Evolutionary conservation across 37 sponge, comb jelly and placozoan genomes (phyloP), one percentile per base, ranked within the genome.

Genomic region (Halisarca cf. caerulea): DNA sequence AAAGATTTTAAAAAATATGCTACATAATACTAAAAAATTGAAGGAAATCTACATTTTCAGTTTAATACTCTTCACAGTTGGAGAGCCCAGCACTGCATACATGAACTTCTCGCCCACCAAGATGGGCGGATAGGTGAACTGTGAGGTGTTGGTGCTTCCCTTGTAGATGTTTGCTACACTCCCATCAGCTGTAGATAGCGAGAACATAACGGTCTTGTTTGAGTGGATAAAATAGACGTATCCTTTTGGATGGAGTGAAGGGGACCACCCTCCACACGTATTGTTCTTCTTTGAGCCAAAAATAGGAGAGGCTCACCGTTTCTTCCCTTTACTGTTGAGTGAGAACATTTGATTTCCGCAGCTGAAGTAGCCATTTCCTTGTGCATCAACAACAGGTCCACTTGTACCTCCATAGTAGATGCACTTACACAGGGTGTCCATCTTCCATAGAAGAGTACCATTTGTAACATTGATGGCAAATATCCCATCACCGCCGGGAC

Each of bases 321-420:
- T 55, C 7, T 8, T 9, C 5, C 85, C 85, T 37, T 53, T 45
- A 18, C 74, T 27, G n/a, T 53, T 5, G 17, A 84, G 41, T 1
- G 85, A 84, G 40, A 55, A 84, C 24, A 74, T 20, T 36, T 73
- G 77, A 59, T 84, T 84, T 18, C 85, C 85, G 51, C 85, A 84
- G 33, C 78, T 84, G 85, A 45, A 84, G 33, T 84, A 84, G 23
- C 60, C 75, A 84, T 54, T 58, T 34, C 85, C 85, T 2, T 42
- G 1, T 58, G 1, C 41, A 55, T 84, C 85, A 47, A 84, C 85
- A 32, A 57, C 58, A 32, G 85, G 85, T 73, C 85, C 85, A 55
- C 85, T 84, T 15, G 64, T 61, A 23, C 30, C 28, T 20, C n/a
- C 85, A 47, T 47, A 47, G 51, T 47, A 47, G 9, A 47, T 47